Percentiles rank a stretch among this genome's conserved stretches.
These are phyloP conservation scores for Drosophila mayri DNA, from an alignment of 1,140 invertebrate species.

Conservation along the genomic window DNA sequence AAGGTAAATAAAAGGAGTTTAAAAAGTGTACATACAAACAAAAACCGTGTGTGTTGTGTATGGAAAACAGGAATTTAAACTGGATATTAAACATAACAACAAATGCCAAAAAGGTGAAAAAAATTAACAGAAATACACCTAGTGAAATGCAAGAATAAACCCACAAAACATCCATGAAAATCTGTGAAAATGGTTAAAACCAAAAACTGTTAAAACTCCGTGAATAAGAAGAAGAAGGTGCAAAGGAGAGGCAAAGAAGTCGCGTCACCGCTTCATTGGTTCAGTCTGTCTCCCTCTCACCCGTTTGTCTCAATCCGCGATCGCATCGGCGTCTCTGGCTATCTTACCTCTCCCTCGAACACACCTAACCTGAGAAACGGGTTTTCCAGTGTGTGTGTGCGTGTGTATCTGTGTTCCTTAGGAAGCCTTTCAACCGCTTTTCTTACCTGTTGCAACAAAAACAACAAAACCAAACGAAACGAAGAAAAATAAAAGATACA, in stretches of 20 bases:
- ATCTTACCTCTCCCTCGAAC: slow-evolving; percentile 32
- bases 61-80: background rate
- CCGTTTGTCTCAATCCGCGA: slow-evolving; percentile 12
- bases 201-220: slow-evolving; percentile 22
- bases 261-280: slow-evolving; percentile 29
- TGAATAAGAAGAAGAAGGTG: slow-evolving; percentile 4
- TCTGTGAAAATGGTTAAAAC: background rate
- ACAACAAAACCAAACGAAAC: slow-evolving; percentile 37
- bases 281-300: slow-evolving; percentile 9
- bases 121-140: background rate
- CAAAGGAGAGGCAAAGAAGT: slow-evolving; percentile 15
- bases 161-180: too few species aligned
- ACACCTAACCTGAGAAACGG: slow-evolving; percentile 73
- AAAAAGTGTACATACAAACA: slow-evolving; percentile 15
- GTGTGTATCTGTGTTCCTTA: slow-evolving; percentile 51
- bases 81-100: background rate
- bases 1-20: slow-evolving; percentile 13
- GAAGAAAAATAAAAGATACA: slow-evolving; percentile 17
- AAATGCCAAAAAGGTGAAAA: background rate
- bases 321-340: slow-evolving; percentile 29
- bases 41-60: slow-evolving; percentile 8
- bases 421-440: slow-evolving; percentile 81
- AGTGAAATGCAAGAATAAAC: background rate
- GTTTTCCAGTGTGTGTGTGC: slow-evolving; percentile 41
- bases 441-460: slow-evolving; percentile 54